phyloP scores from a whole-genome alignment of 2,797 vertebrate species.

The Melopsittacus undulatus region DNA sequence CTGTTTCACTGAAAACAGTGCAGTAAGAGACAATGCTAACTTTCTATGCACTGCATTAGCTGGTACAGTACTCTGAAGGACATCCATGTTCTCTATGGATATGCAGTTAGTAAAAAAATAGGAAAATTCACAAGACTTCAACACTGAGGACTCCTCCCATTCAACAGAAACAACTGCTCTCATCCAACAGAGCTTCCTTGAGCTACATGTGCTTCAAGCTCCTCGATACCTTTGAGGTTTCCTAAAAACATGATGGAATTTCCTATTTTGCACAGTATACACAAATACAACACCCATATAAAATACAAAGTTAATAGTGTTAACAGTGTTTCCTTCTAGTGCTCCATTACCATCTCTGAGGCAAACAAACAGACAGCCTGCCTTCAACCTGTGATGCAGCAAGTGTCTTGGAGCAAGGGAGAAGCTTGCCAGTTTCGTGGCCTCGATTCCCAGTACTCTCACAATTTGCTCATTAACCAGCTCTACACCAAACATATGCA shows the following conservation, averaged over 20 bases:
- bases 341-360: neutral
- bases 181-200: neutral
- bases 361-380: neutral
- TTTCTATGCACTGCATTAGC: neutral
- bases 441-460: neutral
- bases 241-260: neutral
- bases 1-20: neutral
- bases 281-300: neutral
- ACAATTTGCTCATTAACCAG: neutral
- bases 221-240: neutral
- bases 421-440: neutral
- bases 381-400: neutral
- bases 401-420: neutral
- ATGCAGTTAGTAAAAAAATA: neutral
- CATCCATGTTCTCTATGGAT: neutral
- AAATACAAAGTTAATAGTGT: neutral
- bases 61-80: neutral
- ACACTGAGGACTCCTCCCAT: neutral
- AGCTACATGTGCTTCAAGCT: neutral
- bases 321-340: neutral
- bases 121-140: neutral
- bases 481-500: neutral
- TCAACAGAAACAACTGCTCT: neutral
- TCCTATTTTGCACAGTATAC: neutral
- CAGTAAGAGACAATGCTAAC: neutral